Base-by-base conservation (phyloP, 2,888 invertebrate species). In the Drosophila kambysellisi region DNA sequence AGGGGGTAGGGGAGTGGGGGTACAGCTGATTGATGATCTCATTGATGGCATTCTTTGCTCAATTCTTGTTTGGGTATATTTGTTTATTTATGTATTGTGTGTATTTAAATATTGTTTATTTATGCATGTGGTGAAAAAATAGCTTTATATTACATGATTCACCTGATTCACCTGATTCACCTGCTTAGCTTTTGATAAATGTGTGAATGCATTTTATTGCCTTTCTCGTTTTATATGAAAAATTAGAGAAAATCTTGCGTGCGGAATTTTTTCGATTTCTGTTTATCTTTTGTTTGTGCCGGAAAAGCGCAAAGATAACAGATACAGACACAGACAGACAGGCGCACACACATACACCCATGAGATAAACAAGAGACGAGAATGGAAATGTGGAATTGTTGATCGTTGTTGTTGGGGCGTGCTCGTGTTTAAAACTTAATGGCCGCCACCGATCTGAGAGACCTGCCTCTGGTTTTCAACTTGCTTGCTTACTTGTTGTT, bases 291-390 rank as follows among this genome's bases (percentile, higher is more conserved):
- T 35, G 67, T 43, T 68, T 32, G 65, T 51, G 82, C 89, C 88
- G 84, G 84, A 85, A 85, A 84, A 82, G 81, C 81, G 61, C 61
- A 68, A 76, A 89, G 89, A 84, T 84, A 84, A 80, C 72, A 70
- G 52, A 74, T 46, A 57, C 57, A 43, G 33, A 63, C 30, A 32
- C 43, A 43, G 30, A 63, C 33, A 35, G 12, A 58, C 32, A 65
- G 20, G 39, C 25, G 15, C 17, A 37, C 37, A 37, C 30, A 43
- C 57, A 46, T n/a, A 17, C 8, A 35, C 25, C 15, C 12, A 46
- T 17, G 53, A 65, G 67, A 79, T 67, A 82, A 79, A 78, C 72
- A 70, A 81, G 63, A 51, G 61, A 56, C 63, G 48, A 59, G 78
- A 78, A 81, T 81, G 78, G 58, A 81, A 80, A 76, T 69, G 76